Percentiles rank a stretch among this genome's conserved stretches.
Evolutionary conservation across 2,797 vertebrate species (phyloP).

Genomic region (Bovichtus diacanthus): DNA sequence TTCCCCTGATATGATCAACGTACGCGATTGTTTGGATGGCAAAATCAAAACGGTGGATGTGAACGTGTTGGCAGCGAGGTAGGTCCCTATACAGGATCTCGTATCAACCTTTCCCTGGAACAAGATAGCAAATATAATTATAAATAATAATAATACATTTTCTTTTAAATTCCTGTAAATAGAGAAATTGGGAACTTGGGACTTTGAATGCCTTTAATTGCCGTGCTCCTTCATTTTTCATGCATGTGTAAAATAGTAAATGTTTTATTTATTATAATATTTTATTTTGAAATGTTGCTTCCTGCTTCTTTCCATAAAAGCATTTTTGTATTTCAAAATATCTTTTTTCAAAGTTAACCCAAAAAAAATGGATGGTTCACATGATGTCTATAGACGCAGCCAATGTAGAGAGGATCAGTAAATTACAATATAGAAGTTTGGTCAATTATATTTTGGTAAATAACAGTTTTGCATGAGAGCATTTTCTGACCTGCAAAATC

Average conservation of each 20-base stretch:
- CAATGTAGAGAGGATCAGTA: not conserved
- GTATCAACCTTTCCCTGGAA: too few relatives aligned
- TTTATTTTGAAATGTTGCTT: too few relatives aligned
- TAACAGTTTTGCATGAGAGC: too few relatives aligned
- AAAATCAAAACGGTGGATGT: slow-evolving; percentile 14
- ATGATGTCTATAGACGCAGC: not conserved
- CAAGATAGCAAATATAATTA: too few relatives aligned
- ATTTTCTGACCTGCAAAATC: too few relatives aligned
- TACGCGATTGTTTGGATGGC: slow-evolving; percentile 59
- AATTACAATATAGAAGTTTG: not conserved
- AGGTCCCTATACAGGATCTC: slow-evolving; percentile 16
- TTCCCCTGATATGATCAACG: not conserved
- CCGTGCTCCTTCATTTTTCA: not conserved
- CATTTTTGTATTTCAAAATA: too few relatives aligned
- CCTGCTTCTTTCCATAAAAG: too few relatives aligned
- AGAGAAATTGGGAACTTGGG: not conserved
- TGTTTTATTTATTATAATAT: not conserved
- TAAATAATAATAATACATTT: not conserved
- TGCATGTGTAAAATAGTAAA: not conserved
- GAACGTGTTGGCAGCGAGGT: slow-evolving; percentile 68
- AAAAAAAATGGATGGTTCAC: not conserved
- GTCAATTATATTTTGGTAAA: not conserved
- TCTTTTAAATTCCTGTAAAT: not conserved
- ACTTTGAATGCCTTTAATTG: not conserved
- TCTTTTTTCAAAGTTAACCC: not conserved